Evolutionary conservation across 2,888 invertebrate genomes (phyloP).

Genomic region (Hypomecis atomaria): DNA sequence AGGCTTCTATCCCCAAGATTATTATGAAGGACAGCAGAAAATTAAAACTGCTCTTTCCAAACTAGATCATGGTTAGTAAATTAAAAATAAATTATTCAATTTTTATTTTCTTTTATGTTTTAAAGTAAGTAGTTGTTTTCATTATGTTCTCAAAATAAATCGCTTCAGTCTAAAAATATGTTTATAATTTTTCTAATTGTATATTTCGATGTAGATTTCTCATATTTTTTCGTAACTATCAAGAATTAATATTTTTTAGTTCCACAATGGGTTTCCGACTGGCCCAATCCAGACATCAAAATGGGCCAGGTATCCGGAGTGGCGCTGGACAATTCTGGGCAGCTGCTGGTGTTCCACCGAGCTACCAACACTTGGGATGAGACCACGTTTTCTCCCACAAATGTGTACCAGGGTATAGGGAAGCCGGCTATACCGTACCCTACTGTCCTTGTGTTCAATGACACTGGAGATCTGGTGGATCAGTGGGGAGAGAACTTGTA

Average conservation of each 20-base stretch:
- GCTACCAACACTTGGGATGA: slow-evolving; percentile 87
- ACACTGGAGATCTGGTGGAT: slow-evolving; percentile 85
- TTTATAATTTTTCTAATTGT: too few species aligned
- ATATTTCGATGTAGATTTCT: too few species aligned
- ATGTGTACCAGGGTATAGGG: slow-evolving; percentile 82
- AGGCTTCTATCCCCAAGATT: slow-evolving; percentile 60
- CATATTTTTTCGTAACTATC: background rate
- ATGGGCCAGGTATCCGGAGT: slow-evolving; percentile 93
- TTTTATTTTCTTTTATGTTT: slow-evolving; percentile 3
- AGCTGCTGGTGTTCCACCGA: slow-evolving; percentile 93
- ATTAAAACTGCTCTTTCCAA: slow-evolving; percentile 39
- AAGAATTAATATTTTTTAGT: slow-evolving; percentile 58
- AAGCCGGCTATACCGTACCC: slow-evolving; percentile 86
- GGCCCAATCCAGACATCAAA: slow-evolving; percentile 82
- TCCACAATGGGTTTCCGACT: slow-evolving; percentile 81
- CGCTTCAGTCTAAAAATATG: too few species aligned
- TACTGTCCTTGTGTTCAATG: slow-evolving; percentile 87
- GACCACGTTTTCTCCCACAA: slow-evolving; percentile 83
- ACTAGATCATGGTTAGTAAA: slow-evolving; percentile 65
- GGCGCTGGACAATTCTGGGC: slow-evolving; percentile 89
- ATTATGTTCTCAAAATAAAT: background rate
- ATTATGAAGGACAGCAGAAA: slow-evolving; percentile 42
- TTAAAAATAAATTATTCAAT: background rate
- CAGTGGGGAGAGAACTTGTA: slow-evolving; percentile 89
- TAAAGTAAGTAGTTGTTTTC: background rate